A percentile compares a stretch with the other conserved stretches of the same genome.
phyloP scores from a whole-genome alignment of 2,797 vertebrate genomes.

The Trematomus bernacchii region DNA sequence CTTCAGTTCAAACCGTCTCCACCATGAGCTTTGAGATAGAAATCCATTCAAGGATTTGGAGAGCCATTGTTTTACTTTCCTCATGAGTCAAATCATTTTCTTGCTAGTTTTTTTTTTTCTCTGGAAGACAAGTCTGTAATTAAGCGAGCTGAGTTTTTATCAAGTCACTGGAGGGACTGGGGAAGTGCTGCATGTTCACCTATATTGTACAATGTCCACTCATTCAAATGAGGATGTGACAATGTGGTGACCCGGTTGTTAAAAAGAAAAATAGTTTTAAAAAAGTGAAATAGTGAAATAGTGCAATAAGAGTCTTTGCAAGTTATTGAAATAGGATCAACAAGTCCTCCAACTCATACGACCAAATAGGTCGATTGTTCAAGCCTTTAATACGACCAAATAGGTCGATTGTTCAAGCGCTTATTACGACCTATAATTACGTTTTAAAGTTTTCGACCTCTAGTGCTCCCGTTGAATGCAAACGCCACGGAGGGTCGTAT shows the following conservation, averaged over 20 bases:
- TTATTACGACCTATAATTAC: no score
- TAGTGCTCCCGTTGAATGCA: no score
- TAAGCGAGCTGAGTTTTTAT: slow-evolving; percentile 80
- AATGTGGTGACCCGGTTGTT: neutral
- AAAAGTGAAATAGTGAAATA: no score
- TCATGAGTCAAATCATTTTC: slow-evolving; percentile 82
- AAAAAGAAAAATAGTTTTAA: no score
- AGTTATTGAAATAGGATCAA: no score
- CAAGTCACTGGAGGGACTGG: slow-evolving; percentile 51
- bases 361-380: no score
- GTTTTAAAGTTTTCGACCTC: no score
- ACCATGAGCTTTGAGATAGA: slow-evolving; percentile 79
- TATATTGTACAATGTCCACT: slow-evolving; percentile 42
- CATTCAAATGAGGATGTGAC: slow-evolving; percentile 19
- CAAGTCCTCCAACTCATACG: no score
- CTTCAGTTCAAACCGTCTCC: slow-evolving; percentile 75
- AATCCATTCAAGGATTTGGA: slow-evolving; percentile 84
- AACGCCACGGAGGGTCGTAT: no score
- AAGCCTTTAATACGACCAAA: no score
- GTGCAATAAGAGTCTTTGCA: no score
- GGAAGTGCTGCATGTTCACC: slow-evolving; percentile 62
- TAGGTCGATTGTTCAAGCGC: no score
- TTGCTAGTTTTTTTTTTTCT: slow-evolving; percentile 66
- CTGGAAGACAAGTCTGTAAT: slow-evolving; percentile 79
- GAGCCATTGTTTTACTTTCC: slow-evolving; percentile 81